Conservation (phyloP, 2,888 invertebrate genomes). For the Endomychus coccineus region DNA sequence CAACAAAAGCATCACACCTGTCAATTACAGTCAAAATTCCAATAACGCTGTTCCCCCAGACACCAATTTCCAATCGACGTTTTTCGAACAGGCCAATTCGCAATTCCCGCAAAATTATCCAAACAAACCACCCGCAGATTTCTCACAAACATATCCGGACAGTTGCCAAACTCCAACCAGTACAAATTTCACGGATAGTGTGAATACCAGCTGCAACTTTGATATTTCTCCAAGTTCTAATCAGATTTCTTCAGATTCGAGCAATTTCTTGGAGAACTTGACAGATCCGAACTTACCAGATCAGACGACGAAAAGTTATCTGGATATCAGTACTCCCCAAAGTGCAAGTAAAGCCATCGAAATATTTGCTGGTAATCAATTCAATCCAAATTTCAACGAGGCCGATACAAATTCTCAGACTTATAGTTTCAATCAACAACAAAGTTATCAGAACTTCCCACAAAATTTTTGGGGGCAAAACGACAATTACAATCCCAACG, state of each 20-base stretch:
- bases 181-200: conserved; percentile 10
- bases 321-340: conserved; percentile 11
- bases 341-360: conserved; percentile 7
- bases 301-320: conserved; percentile 11
- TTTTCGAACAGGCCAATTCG: conserved; percentile 17
- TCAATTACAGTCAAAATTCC: conserved; percentile 11
- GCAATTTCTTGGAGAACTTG: conserved; percentile 6
- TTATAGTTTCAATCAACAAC: conserved; percentile 13
- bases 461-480: conserved; percentile 25
- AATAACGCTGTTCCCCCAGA: conserved; percentile 21
- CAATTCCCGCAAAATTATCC: conserved; percentile 14
- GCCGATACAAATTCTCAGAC: background rate
- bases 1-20: too few relatives aligned
- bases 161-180: conserved; percentile 3
- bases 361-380: conserved; percentile 4
- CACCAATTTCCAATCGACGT: conserved; percentile 22
- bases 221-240: conserved; percentile 9
- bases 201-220: conserved; percentile 9
- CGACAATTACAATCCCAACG: conserved; percentile 22
- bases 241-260: conserved; percentile 5
- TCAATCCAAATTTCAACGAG: conserved; percentile 8
- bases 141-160: conserved; percentile 4
- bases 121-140: conserved; percentile 5
- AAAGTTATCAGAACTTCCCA: conserved; percentile 16
- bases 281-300: conserved; percentile 2